Evolutionary conservation across 1,140 invertebrate species (phyloP), one percentile per base, ranked within the genome.

Genomic region (Drosophila pallidifrons): DNA sequence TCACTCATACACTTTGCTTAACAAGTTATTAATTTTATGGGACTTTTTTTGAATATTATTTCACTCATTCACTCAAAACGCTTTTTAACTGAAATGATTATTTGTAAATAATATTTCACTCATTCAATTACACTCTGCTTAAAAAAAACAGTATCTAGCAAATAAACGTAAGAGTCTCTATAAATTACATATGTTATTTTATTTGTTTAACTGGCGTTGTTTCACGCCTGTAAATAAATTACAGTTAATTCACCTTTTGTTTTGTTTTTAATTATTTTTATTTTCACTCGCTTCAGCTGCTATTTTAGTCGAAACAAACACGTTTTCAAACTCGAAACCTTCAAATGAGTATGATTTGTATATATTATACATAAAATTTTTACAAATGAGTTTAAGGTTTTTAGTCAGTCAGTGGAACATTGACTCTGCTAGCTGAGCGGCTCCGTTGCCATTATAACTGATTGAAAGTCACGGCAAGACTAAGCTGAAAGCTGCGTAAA

Each of bases 181-280:
- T 20, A 61, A 55, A 3, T 16, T 32, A 41, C 52, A 41, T 57
- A 51, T 13, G 16, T 41, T 38, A 51, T 13, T 20, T 41, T 38
- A 58, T 38, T 68, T 41, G 67, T 13, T 52, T 38, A 38, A 38
- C 35, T 38, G 35, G 35, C 2, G 3, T 65, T 28, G 15, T 69
- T 35, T n/a, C n/a, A 30, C 10, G 28, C 13, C 2, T 15, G 49
- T 38, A 35, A 13, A 15, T 41, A 30, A 32, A 30, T 28, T 52
- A 20, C 35, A 51, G 79, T 57, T 69, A 83, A 74, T 74, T 86
- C 79, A 87, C 82, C 83, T 87, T 86, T 35, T 4, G 11, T 43
- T 28, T 38, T 38, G 35, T 38, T 16, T 43, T 35, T 45, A n/a
- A 6, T 47, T 57, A 11, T 47, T 66, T 38, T 38, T 10, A 38